Conservation (phyloP, 2,888 invertebrate genomes). For the Euspilapteryx auroguttella region DNA sequence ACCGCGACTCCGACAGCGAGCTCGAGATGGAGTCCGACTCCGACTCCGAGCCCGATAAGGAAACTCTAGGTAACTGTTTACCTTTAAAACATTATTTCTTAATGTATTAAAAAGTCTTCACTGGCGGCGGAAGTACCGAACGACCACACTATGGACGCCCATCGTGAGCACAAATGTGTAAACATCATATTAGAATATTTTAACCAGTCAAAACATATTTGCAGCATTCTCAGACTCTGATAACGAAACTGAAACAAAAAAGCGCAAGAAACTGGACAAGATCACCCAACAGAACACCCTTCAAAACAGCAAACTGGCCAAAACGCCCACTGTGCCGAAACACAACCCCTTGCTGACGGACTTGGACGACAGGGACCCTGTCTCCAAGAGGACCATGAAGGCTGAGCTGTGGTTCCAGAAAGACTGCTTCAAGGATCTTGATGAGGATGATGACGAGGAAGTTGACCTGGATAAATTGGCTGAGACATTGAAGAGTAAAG, state of each 20-base stretch:
- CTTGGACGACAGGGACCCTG: slow-evolving; percentile 74
- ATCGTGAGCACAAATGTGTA: too few relatives aligned
- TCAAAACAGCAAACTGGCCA: slow-evolving; percentile 27
- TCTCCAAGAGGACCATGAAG: slow-evolving; percentile 72
- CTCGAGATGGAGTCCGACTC: slow-evolving; percentile 62
- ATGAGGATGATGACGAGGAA: slow-evolving; percentile 84
- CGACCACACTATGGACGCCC: too few relatives aligned
- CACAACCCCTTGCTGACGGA: slow-evolving; percentile 78
- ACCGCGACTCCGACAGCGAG: slow-evolving; percentile 67
- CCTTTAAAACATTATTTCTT: too few relatives aligned
- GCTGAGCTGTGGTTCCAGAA: slow-evolving; percentile 89
- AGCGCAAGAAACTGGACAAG: slow-evolving; percentile 26
- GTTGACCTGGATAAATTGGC: slow-evolving; percentile 82
- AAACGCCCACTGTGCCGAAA: slow-evolving; percentile 24
- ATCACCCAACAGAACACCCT: slow-evolving; percentile 40
- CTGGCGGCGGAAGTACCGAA: too few relatives aligned
- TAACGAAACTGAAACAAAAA: slow-evolving; percentile 20
- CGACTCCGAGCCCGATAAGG: slow-evolving; percentile 56
- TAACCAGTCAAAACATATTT: too few relatives aligned
- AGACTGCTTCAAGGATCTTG: slow-evolving; percentile 77
- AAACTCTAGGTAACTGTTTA: slow-evolving; percentile 62
- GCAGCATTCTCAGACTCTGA: slow-evolving; percentile 72
- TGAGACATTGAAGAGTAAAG: slow-evolving; percentile 72
- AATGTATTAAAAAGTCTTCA: too few relatives aligned
- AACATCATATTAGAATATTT: too few relatives aligned